These are phyloP conservation scores for Molorchus minor DNA, from an alignment of 2,888 invertebrate species.

Conservation along the genomic window DNA sequence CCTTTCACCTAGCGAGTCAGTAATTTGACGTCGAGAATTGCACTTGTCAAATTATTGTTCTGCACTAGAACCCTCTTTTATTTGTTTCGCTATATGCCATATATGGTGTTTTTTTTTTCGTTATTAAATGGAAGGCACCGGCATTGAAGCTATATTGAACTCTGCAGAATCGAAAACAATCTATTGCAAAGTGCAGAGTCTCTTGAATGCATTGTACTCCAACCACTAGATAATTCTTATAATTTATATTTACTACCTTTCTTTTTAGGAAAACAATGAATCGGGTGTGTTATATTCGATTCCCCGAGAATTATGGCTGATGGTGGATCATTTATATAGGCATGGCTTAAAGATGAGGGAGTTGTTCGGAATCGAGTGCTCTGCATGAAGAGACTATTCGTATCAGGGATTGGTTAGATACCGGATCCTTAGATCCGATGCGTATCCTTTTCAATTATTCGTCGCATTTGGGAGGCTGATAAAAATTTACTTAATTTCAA, in stretches of 20 bases:
- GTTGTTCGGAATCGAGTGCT: conserved; percentile 86
- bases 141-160: too few species aligned
- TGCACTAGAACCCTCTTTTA: too few species aligned
- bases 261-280: conserved; percentile 64
- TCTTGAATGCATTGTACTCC: too few species aligned
- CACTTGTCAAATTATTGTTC: too few species aligned
- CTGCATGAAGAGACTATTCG: conserved; percentile 81
- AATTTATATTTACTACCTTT: not conserved
- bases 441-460: conserved; percentile 75
- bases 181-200: too few species aligned
- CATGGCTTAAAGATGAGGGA: conserved; percentile 83
- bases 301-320: conserved; percentile 91
- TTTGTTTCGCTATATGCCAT: too few species aligned
- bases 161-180: too few species aligned
- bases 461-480: too few species aligned
- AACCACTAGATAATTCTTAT: not conserved
- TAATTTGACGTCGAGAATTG: too few species aligned
- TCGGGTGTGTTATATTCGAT: conserved; percentile 77
- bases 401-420: conserved; percentile 91
- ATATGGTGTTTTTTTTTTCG: too few species aligned
- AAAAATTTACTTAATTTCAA: not conserved
- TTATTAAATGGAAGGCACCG: too few species aligned
- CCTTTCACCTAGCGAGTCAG: too few species aligned
- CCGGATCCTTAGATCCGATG: conserved; percentile 80
- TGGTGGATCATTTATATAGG: conserved; percentile 89